Base-by-base conservation (phyloP, 2,797 vertebrate genomes). In the Cephalopachus bancanus region DNA sequence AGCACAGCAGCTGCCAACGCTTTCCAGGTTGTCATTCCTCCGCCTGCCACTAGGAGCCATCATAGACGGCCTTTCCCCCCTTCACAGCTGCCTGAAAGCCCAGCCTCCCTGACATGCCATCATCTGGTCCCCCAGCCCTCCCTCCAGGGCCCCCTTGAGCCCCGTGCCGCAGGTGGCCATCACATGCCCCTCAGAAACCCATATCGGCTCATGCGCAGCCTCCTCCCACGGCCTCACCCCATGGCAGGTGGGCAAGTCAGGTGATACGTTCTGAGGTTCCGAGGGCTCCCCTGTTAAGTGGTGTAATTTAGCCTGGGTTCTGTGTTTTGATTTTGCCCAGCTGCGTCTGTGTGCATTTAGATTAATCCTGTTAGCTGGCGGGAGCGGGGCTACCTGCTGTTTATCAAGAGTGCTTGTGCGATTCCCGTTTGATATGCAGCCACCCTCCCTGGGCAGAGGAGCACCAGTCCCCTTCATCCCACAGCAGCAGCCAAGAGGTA, bases 301-400 rank as follows among this genome's bases (percentile, higher is more conserved):
- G 83, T 94, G 26, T 95, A 26, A 96, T 97, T 98, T 93, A 92
- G 85, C 67, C 94, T 89, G 76, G 89, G 96, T 80, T 95, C 83
- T 11, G 62, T 98, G 98, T 97, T 98, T 98, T 98, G 97, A 96
- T 98, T 97, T 98, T 96, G 95, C 98, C 98, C 98, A 98, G 96
- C 98, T 97, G 97, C 14, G 57, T 97, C 97, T 97, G 97, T 98
- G 96, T 97, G 97, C 96, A 59, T 97, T 98, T 53, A 97, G 94
- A 98, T 98, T 97, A 98, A 98, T 98, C 98, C 98, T 94, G 97
- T 98, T 98, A 97, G 97, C 97, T 95, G 87, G 96, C 71, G 53
- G 97, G 95, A 97, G 83, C 67, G 0, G 80, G 93, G 89, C 92
- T 97, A 93, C 98, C 96, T 96, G 98, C 97, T 97, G 97, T 64